These are phyloP conservation scores for Corapipo altera DNA, from an alignment of 2,113 vertebrate species.

Conservation along the genomic window DNA sequence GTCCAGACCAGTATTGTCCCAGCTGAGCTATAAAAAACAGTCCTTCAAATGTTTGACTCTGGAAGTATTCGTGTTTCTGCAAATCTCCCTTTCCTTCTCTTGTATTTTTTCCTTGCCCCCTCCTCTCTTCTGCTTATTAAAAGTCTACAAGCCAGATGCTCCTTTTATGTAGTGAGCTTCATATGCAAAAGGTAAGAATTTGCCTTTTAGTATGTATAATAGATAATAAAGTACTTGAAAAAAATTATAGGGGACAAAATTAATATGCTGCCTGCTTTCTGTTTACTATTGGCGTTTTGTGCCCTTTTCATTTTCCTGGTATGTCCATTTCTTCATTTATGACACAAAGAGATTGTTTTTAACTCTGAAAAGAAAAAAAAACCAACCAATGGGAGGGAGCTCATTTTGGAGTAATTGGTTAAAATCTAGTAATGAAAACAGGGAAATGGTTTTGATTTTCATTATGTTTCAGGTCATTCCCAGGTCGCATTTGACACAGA, in stretches of 20 bases:
- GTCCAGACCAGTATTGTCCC: slow-evolving; percentile 41
- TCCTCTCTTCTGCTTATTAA: slow-evolving; percentile 31
- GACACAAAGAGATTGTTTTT: slow-evolving; percentile 39
- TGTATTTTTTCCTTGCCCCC: neutral
- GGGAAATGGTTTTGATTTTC: slow-evolving; percentile 70
- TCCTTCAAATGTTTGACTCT: slow-evolving; percentile 29
- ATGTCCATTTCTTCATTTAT: slow-evolving; percentile 60
- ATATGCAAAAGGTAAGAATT: neutral
- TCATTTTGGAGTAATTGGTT: slow-evolving; percentile 66
- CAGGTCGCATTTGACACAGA: slow-evolving; percentile 66
- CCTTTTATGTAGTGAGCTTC: neutral
- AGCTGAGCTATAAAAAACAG: slow-evolving; percentile 36
- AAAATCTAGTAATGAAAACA: slow-evolving; percentile 64
- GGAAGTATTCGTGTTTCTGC: slow-evolving; percentile 7
- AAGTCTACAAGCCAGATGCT: slow-evolving; percentile 41
- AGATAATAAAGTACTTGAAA: slow-evolving; percentile 49
- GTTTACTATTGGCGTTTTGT: slow-evolving; percentile 36
- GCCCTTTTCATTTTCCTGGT: slow-evolving; percentile 35
- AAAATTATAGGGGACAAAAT: slow-evolving; percentile 43
- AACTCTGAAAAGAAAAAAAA: neutral
- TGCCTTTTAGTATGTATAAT: neutral
- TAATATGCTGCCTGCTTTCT: slow-evolving; percentile 35
- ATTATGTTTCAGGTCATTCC: slow-evolving; percentile 61
- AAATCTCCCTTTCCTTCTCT: neutral
- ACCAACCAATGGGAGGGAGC: neutral